Evolutionary conservation across 2,797 vertebrate genomes (phyloP), one percentile per base, ranked within the genome.

Genomic region (Triplophysa yarkandensis): DNA sequence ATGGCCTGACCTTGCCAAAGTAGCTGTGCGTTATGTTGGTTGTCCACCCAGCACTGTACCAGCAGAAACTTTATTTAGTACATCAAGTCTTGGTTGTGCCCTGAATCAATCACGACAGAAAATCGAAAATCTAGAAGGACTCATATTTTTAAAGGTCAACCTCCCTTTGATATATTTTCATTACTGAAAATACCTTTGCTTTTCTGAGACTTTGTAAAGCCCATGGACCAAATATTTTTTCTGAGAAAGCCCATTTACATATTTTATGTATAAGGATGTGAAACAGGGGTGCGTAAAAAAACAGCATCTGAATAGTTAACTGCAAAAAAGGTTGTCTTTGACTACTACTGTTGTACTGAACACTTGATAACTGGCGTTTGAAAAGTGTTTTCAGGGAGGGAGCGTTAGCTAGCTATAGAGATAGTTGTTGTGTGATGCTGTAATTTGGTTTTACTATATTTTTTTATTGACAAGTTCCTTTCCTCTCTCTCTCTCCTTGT

Each of bases 81-180:
- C 97, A 60, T 93, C 95, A 52, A 93, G 93, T 23, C 90, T 95
- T 81, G 94, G 90, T 81, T 93, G 93, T 85, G 90, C 88, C 84
- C 93, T 94, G 14, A 95, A 94, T 92, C 96, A 95, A 84, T 92
- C 95, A 77, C 92, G 95, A 84, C 91, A 95, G 81, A 87, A 88
- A 86, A 91, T 93, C 87, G 97, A 99, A 88, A 98, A 99, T 87
- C 91, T 98, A 83, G 97, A 99, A 91, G 95, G 95, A 83, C 94
- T 98, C 69, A 90, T 98, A 84, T 99, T 99, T 90, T 91, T 98
- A 88, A 99, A 99, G 89, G 96, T 98, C 83, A 98, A 98, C 87
- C 96, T 99, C 86, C 98, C 96, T 77, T 89, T 98, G 90, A 95
- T 98, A 92, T 97, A 94, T 92, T 99, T 98, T 90, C 95, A 99